Conservation (phyloP, 2,888 invertebrate genomes). For the Lumbricus terrestris region DNA sequence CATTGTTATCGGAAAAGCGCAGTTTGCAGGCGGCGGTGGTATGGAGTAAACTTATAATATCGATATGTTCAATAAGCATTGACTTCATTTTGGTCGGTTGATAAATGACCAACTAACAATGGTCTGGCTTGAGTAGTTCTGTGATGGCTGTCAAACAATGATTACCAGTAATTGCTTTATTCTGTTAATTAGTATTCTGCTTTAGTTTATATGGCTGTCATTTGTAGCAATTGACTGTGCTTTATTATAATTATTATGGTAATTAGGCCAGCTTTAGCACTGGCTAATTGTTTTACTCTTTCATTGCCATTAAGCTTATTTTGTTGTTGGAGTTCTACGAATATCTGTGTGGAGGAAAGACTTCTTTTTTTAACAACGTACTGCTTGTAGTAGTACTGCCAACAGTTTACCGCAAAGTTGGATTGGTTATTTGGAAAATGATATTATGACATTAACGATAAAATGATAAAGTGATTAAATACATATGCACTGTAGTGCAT, state of each 20-base stretch:
- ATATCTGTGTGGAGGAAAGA: not conserved
- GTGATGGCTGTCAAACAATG: not conserved
- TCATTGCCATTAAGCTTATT: not conserved
- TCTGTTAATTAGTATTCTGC: not conserved
- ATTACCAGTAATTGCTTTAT: not conserved
- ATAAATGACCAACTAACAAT: not conserved
- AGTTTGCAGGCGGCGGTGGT: not conserved
- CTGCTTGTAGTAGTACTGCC: not conserved
- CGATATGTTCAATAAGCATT: not conserved
- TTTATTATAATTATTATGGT: not conserved
- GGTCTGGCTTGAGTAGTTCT: not conserved
- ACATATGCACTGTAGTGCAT: not conserved
- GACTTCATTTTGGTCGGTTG: not conserved
- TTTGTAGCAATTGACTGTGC: conserved; percentile 3
- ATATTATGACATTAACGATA: too few species aligned
- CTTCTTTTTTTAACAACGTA: not conserved
- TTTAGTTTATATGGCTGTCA: not conserved
- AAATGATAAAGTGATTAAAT: too few species aligned
- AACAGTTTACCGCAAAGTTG: not conserved
- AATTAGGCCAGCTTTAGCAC: not conserved
- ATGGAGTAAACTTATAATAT: not conserved
- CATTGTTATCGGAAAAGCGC: not conserved
- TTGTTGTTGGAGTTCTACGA: not conserved
- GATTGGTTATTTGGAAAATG: not conserved
- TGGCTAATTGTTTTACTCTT: not conserved